Evolutionary conservation across 64 coral and sea anemone genomes (phyloP).

Genomic region (Astreopora myriophthalma): DNA sequence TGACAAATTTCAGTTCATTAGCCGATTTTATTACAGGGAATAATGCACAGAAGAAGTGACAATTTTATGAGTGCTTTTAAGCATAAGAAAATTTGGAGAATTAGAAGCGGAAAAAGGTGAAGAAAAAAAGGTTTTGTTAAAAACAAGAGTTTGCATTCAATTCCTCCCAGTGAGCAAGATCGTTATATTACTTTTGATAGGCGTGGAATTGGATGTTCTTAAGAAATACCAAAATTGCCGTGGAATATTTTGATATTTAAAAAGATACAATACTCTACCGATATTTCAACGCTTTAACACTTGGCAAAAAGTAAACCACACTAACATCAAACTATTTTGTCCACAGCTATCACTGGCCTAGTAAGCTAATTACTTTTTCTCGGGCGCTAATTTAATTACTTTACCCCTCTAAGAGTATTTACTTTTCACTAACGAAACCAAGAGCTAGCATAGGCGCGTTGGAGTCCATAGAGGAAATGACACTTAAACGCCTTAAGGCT

Average conservation of each 20-base stretch:
- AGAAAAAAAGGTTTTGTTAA: too few relatives aligned
- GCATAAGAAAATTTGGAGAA: too few relatives aligned
- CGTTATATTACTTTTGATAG: too few relatives aligned
- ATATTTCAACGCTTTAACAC: neutral
- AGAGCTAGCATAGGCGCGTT: neutral
- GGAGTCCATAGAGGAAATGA: conserved; percentile 7
- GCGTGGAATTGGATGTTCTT: too few relatives aligned
- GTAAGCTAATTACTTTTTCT: conserved; percentile 17
- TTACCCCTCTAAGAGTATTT: conserved; percentile 15
- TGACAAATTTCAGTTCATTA: too few relatives aligned
- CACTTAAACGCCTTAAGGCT: conserved; percentile 1
- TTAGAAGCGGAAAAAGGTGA: too few relatives aligned
- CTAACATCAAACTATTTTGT: neutral
- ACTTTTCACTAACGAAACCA: conserved; percentile 20
- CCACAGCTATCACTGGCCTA: neutral
- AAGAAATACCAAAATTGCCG: too few relatives aligned
- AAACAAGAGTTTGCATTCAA: too few relatives aligned
- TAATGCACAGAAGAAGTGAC: too few relatives aligned
- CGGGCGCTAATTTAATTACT: conserved; percentile 39
- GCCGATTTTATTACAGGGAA: too few relatives aligned
- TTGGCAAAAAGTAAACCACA: neutral
- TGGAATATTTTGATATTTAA: neutral
- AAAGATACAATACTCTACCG: neutral
- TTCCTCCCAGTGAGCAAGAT: too few relatives aligned
- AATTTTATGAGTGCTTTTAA: too few relatives aligned